Conservation (phyloP, 2,113 vertebrate species). For the Chrysemys picta region DNA sequence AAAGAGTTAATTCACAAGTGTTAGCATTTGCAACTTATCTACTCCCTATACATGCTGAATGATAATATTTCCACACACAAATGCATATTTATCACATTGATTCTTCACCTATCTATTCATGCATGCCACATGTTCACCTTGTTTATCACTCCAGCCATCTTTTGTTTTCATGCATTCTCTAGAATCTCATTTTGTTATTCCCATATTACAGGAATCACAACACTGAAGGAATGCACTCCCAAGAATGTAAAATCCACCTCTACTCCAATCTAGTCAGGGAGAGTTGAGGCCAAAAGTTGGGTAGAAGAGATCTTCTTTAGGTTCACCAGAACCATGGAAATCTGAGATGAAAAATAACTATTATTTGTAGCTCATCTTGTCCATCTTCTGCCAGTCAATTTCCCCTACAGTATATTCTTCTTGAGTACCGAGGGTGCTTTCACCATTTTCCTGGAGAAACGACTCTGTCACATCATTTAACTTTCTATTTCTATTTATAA, state of each 20-base stretch:
- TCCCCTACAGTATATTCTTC: constrained; percentile 23
- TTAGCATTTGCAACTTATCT: constrained; percentile 13
- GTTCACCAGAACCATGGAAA: not conserved
- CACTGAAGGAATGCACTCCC: not conserved
- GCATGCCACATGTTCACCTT: not conserved
- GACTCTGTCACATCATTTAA: not conserved
- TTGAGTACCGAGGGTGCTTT: not conserved
- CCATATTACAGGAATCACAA: not conserved
- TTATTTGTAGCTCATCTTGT: not conserved
- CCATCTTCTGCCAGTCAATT: not conserved
- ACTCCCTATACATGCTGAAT: not conserved
- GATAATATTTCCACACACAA: constrained; percentile 5
- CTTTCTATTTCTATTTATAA: not conserved
- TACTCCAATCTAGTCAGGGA: not conserved
- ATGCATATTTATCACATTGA: constrained; percentile 13
- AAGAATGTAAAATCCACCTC: not conserved
- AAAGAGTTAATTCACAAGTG: not conserved
- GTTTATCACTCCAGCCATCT: not conserved
- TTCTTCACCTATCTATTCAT: not conserved
- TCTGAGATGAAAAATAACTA: not conserved
- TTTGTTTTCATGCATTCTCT: not conserved
- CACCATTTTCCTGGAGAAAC: constrained; percentile 16
- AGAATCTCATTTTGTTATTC: constrained; percentile 23
- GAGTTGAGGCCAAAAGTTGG: not conserved
- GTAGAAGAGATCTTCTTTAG: not conserved